phyloP scores from a whole-genome alignment of 2,797 vertebrate genomes.

The Graptemys geographica region DNA sequence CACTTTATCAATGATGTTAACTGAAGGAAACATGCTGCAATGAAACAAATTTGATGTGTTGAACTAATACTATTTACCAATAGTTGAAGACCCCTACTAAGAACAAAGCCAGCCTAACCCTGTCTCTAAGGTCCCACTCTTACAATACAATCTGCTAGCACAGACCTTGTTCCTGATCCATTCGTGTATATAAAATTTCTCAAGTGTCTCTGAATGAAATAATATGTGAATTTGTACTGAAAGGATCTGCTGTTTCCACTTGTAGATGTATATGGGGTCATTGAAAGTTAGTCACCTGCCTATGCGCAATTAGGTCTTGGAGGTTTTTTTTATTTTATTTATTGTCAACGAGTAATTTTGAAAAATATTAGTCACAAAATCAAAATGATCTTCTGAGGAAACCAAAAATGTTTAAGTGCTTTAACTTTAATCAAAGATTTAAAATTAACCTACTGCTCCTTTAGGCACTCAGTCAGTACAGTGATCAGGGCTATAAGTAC shows the following conservation, averaged over 20 bases:
- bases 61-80: slow-evolving; percentile 21
- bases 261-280: background rate
- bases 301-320: too few relatives aligned
- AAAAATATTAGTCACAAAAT: too few relatives aligned
- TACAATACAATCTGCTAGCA: background rate
- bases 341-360: too few relatives aligned
- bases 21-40: background rate
- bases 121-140: background rate
- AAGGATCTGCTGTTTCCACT: background rate
- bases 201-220: background rate
- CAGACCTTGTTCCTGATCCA: background rate
- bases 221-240: background rate
- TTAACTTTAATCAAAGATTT: too few relatives aligned
- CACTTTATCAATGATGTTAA: background rate
- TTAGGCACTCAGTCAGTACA: background rate
- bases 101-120: slow-evolving; percentile 8
- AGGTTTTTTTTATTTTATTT: too few relatives aligned
- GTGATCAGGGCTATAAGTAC: background rate
- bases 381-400: too few relatives aligned
- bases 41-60: background rate
- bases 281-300: background rate
- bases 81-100: background rate
- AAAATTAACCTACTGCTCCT: too few relatives aligned
- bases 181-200: background rate
- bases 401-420: too few relatives aligned